Evolutionary conservation across 2,113 vertebrate species (phyloP).

Genomic region (Noctilio leporinus): DNA sequence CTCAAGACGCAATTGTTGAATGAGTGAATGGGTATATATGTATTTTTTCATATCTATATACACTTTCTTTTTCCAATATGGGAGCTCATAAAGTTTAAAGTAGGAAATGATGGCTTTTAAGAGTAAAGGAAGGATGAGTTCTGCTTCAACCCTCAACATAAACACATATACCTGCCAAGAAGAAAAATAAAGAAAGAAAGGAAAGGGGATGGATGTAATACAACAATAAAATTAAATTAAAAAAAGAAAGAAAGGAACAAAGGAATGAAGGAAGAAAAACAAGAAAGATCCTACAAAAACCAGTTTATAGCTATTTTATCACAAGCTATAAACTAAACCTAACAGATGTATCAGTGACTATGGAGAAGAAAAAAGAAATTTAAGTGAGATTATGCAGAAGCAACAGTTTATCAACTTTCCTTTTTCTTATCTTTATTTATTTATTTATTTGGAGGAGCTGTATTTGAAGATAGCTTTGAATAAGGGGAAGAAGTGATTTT

Average conservation of each 20-base stretch:
- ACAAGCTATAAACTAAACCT: neutral
- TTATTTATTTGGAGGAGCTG: constrained; percentile 2
- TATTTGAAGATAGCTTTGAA: constrained; percentile 42
- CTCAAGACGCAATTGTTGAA: neutral
- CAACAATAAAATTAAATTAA: too few species aligned
- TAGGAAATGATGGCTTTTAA: neutral
- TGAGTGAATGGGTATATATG: neutral
- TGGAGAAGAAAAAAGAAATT: neutral
- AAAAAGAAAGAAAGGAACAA: neutral
- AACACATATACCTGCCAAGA: neutral
- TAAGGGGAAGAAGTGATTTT: constrained; percentile 40
- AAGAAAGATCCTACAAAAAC: neutral
- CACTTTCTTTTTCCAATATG: neutral
- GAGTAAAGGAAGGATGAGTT: neutral
- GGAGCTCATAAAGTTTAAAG: neutral
- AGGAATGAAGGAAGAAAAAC: neutral
- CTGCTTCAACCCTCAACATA: neutral
- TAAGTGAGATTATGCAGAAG: neutral
- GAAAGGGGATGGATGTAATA: too few species aligned
- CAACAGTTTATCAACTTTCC: neutral
- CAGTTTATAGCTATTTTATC: neutral
- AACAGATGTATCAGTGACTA: neutral
- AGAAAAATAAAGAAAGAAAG: too few species aligned
- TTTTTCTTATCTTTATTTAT: neutral
- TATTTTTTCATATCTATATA: neutral